Percentiles rank a stretch among this genome's conserved stretches.
phyloP scores from a whole-genome alignment of 2,888 invertebrate species.

The Meteorus cinctellus region DNA sequence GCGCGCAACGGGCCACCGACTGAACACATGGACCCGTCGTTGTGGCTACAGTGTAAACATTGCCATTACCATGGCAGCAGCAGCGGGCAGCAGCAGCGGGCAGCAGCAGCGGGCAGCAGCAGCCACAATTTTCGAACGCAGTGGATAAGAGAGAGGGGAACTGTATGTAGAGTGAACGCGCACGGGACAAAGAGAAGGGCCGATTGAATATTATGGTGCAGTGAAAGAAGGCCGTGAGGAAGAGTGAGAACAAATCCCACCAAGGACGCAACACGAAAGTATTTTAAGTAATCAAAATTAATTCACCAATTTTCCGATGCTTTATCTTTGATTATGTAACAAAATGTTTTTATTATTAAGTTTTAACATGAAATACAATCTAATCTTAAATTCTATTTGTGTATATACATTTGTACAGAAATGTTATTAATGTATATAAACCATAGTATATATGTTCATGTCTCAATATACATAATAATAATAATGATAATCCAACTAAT shows the following conservation, averaged over 20 bases:
- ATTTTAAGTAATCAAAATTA: background rate
- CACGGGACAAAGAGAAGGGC: background rate
- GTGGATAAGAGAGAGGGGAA: background rate
- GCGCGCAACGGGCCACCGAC: conserved; percentile 64
- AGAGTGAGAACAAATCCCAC: background rate
- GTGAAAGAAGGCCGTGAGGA: too few species aligned
- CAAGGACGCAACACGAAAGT: background rate
- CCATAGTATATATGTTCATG: background rate
- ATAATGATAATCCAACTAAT: conserved; percentile 26
- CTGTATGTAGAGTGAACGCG: background rate
- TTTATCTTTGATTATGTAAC: conserved; percentile 19
- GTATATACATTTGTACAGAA: conserved; percentile 70
- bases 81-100: conserved; percentile 35
- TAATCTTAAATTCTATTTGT: conserved; percentile 57
- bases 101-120: conserved; percentile 34
- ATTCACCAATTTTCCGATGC: background rate
- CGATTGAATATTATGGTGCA: background rate
- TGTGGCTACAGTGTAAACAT: conserved; percentile 68
- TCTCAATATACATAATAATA: conserved; percentile 20
- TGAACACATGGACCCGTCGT: conserved; percentile 68
- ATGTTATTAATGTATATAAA: conserved; percentile 5
- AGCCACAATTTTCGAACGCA: conserved; percentile 30
- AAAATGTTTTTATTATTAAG: conserved; percentile 29
- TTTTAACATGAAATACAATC: conserved; percentile 38
- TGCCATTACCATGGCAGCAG: conserved; percentile 55